Conservation (phyloP, 1,140 invertebrate genomes). For the Amphibalanus amphitrite region DNA sequence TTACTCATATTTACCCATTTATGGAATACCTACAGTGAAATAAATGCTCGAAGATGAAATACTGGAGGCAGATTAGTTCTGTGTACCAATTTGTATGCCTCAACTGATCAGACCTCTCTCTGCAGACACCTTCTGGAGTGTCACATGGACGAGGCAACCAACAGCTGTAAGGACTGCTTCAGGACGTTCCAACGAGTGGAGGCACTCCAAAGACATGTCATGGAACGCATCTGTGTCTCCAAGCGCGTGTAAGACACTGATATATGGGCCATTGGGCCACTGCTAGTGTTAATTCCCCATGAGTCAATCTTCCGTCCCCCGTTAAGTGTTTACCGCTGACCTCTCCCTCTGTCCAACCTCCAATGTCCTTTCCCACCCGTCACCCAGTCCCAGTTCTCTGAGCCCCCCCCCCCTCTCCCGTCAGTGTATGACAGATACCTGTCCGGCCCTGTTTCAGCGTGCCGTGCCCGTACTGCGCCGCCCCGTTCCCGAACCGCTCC, state of each 20-base stretch:
- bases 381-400: no score
- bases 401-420: no score
- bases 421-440: no score
- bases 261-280: not conserved
- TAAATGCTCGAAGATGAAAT: no score
- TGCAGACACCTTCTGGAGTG: not conserved
- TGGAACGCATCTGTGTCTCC: not conserved
- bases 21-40: no score
- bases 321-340: not conserved
- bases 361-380: no score
- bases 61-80: no score
- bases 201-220: not conserved
- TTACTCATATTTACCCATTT: no score
- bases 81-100: no score
- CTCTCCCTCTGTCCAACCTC: no score
- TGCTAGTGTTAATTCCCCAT: no score
- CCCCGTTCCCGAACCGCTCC: not conserved
- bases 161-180: not conserved
- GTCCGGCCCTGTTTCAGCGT: not conserved
- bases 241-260: not conserved
- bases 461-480: not conserved
- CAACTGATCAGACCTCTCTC: not conserved
- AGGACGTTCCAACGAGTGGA: not conserved
- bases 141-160: not conserved
- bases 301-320: not conserved